Evolutionary conservation across 2,797 vertebrate species (phyloP).

Genomic region (Intellagama lesueurii): DNA sequence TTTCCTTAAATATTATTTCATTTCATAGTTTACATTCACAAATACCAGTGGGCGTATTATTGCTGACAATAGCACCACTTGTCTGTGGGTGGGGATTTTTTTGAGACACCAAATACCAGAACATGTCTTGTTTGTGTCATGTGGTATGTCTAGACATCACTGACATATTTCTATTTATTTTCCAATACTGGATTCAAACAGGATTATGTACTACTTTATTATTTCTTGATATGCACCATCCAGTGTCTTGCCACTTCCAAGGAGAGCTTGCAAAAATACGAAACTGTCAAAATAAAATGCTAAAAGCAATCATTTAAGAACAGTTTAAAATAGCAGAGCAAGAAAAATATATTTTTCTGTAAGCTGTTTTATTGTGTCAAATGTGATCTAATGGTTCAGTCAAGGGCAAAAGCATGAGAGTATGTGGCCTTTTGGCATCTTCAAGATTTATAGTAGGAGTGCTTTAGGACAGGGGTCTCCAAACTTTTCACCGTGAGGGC

Average conservation of each 20-base stretch:
- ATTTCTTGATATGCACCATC: background rate
- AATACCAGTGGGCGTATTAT: slow-evolving; percentile 6
- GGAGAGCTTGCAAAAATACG: background rate
- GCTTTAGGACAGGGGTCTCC: background rate
- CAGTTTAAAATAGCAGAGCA: background rate
- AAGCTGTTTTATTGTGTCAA: background rate
- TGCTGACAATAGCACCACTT: slow-evolving; percentile 3
- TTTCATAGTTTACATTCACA: slow-evolving; percentile 19
- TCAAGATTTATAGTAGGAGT: background rate
- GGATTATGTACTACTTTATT: background rate
- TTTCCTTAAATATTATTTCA: slow-evolving; percentile 5
- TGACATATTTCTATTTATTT: background rate
- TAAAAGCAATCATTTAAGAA: background rate
- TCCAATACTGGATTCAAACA: background rate
- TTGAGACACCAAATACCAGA: slow-evolving; percentile 3
- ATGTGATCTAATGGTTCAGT: background rate
- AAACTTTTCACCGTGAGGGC: too few species aligned
- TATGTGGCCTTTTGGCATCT: background rate
- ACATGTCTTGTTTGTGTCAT: slow-evolving; percentile 15
- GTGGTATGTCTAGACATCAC: slow-evolving; percentile 18
- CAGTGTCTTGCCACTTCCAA: background rate
- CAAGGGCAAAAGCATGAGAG: background rate
- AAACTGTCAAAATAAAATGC: background rate
- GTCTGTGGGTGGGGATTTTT: slow-evolving; percentile 19
- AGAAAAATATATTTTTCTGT: background rate